phyloP scores from a whole-genome alignment of 1,140 invertebrate genomes.

The Brachionus asplanchnoidis region DNA sequence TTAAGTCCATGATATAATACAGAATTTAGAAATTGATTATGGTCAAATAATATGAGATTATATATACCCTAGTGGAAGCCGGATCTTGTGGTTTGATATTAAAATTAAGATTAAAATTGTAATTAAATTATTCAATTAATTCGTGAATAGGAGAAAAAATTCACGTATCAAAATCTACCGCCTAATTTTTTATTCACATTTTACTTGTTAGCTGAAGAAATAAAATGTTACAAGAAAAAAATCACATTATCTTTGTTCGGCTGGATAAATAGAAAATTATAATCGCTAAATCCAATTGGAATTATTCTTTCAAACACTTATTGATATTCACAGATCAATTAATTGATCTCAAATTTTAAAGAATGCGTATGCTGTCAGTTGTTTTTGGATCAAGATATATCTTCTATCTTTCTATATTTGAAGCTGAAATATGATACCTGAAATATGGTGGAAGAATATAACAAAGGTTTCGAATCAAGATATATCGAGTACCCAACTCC shows the following conservation, averaged over 20 bases:
- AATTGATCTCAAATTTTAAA: too few relatives aligned
- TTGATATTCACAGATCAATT: too few relatives aligned
- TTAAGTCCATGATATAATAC: background rate
- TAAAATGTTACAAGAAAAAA: background rate
- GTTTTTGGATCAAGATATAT: too few relatives aligned
- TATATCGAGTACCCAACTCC: too few relatives aligned
- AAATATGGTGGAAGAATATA: too few relatives aligned
- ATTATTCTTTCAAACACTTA: background rate
- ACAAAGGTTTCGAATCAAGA: too few relatives aligned
- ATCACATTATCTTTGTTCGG: background rate
- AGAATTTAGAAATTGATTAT: background rate
- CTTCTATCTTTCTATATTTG: too few relatives aligned
- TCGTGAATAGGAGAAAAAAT: background rate
- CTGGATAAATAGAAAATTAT: background rate
- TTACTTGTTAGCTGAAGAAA: background rate
- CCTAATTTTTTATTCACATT: background rate
- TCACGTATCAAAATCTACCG: background rate
- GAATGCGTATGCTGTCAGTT: too few relatives aligned
- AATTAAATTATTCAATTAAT: background rate
- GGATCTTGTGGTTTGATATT: background rate
- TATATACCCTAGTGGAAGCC: background rate
- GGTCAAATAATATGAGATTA: background rate
- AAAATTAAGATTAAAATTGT: background rate
- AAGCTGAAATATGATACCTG: too few relatives aligned
- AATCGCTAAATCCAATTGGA: background rate